A percentile compares a stretch with the other conserved stretches of the same genome.
These are phyloP conservation scores for Poeciliopsis retropinna DNA, from an alignment of 2,113 vertebrate genomes.

Conservation along the genomic window DNA sequence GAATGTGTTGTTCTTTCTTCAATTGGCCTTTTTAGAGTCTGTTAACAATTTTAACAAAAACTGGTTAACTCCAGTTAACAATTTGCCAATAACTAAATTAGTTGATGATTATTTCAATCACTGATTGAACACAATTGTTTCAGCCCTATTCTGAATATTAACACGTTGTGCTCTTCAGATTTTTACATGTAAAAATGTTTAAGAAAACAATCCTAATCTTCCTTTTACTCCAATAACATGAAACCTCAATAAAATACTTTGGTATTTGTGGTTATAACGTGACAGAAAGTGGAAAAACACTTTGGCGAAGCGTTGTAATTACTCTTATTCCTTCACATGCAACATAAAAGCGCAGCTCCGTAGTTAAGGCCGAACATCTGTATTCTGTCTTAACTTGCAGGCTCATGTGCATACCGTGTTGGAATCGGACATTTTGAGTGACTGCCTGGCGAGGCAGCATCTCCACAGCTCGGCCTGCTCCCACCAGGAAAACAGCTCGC, in stretches of 20 bases:
- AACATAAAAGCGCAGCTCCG: neutral
- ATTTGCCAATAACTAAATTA: no score
- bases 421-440: constrained; percentile 63
- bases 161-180: neutral
- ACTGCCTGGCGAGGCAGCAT: constrained; percentile 70
- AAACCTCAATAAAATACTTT: neutral
- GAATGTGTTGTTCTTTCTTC: no score
- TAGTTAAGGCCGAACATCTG: constrained; percentile 11
- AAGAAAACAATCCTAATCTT: neutral
- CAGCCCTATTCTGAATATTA: neutral
- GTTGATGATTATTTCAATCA: no score
- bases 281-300: neutral
- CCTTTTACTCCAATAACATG: neutral
- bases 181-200: neutral
- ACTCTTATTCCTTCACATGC: constrained; percentile 28
- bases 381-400: constrained; percentile 44
- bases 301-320: constrained; percentile 2
- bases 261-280: neutral
- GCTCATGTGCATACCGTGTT: constrained; percentile 48
- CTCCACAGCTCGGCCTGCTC: constrained; percentile 56
- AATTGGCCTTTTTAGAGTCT: no score
- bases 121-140: no score
- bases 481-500: constrained; percentile 47
- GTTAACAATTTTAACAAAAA: no score
- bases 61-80: no score